These are phyloP conservation scores for Drosophila sechellia DNA, from an alignment of 1,140 invertebrate species.

Conservation along the genomic window DNA sequence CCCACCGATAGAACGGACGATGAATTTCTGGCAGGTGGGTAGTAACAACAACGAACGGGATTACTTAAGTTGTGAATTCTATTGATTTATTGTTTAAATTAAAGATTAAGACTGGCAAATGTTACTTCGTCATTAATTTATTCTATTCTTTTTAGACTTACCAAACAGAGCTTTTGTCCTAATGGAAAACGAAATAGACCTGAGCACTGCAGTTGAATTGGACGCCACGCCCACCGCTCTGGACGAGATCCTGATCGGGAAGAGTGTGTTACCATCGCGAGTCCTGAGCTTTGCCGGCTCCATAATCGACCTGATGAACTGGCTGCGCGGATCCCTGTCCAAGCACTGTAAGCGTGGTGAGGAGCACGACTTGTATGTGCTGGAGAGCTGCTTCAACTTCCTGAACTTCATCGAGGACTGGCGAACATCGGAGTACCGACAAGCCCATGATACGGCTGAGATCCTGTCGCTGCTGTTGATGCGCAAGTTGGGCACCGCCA, in stretches of 20 bases:
- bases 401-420: constrained; percentile 80
- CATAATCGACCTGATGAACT: constrained; percentile 70
- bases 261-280: constrained; percentile 68
- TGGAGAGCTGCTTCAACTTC: constrained; percentile 76
- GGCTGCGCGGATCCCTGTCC: constrained; percentile 71
- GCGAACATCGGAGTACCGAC: constrained; percentile 63
- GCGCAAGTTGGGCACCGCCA: constrained; percentile 61
- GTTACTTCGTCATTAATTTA: not conserved
- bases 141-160: constrained; percentile 43
- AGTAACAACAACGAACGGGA: not conserved
- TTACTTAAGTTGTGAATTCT: no score
- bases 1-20: constrained; percentile 71
- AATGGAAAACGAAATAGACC: constrained; percentile 79
- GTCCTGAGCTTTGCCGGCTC: constrained; percentile 66
- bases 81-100: not conserved
- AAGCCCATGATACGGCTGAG: constrained; percentile 51
- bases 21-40: constrained; percentile 67
- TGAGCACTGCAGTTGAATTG: constrained; percentile 57
- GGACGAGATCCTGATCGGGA: constrained; percentile 69
- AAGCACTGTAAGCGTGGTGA: constrained; percentile 75
- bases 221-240: constrained; percentile 43
- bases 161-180: constrained; percentile 72
- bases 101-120: no score
- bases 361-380: constrained; percentile 63
- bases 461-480: constrained; percentile 63